These are phyloP conservation scores for Capreolus pygargus DNA, from an alignment of 2,113 vertebrate species.

Conservation along the genomic window DNA sequence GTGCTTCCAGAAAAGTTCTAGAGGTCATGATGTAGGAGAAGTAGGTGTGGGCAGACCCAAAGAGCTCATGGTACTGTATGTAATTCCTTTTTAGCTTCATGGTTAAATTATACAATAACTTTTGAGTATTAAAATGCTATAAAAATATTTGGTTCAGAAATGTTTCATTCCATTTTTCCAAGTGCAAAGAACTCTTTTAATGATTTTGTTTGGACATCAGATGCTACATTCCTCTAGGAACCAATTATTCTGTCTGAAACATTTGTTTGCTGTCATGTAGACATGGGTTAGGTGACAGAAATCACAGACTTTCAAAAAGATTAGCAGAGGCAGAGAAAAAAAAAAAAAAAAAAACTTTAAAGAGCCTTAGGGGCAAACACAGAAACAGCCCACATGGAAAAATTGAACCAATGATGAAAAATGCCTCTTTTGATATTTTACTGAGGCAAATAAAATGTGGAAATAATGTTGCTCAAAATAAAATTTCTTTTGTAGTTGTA, in stretches of 20 bases:
- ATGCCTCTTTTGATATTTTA: neutral
- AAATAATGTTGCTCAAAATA: neutral
- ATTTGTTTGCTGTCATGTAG: constrained; percentile 46
- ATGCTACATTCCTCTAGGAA: constrained; percentile 5
- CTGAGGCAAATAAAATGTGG: neutral
- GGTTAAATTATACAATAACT: neutral
- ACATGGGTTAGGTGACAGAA: constrained; percentile 5
- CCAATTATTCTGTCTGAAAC: constrained; percentile 37
- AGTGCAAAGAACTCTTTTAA: neutral
- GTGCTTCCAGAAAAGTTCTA: neutral
- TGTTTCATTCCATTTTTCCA: neutral
- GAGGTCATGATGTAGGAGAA: neutral
- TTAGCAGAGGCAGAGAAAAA: neutral
- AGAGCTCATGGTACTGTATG: rapidly evolving
- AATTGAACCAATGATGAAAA: neutral
- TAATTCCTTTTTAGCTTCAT: neutral
- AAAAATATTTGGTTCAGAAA: neutral
- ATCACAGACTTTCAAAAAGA: constrained; percentile 44
- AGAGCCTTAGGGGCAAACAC: neutral
- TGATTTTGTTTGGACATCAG: neutral
- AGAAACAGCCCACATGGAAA: neutral
- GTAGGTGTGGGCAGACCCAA: neutral
- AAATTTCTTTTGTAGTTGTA: neutral
- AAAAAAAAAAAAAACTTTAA: neutral
- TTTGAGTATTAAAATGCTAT: neutral